Base-by-base conservation (phyloP, 2,888 invertebrate genomes). In the Agrilus biguttatus region DNA sequence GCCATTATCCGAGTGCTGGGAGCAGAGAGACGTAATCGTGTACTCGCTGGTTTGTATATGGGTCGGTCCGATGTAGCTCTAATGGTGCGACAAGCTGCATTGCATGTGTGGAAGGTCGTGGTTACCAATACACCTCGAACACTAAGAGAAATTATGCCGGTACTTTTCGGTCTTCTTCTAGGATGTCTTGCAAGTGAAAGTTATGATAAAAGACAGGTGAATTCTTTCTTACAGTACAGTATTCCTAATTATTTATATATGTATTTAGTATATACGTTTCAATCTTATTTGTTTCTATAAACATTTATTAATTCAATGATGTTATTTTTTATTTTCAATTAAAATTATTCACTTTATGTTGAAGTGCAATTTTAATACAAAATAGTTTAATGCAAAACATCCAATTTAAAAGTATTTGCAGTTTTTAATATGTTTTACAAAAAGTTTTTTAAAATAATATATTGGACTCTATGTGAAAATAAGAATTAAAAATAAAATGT, bases 71-170 rank as follows among this genome's bases (percentile, higher is more conserved):
- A 98, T 61, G 93, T 95, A 1, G 92, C 96, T 3, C 71, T 96
- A 40, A 88, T 93, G 83, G 97, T 97, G 19, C 77, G 97, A 0
- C 97, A 97, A 70, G 90, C 96, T 0, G 95, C 98, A 8, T 75
- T 96, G 44, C 98, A 98, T 65, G 97, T 98, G 0, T 98, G 98
- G 98, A 98, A 98, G 73, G 90, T 97, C 51, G 93, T 98, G 2
- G 97, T 98, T 2, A 89, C 95, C 1, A 97, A 98, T 64, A 98
- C 97, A 0, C 97, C 97, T 1, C 78, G 92, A 62, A 97, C 97
- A 0, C 71, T 98, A 37, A 76, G 92, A 47, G 97, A 97, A 74
- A 96, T 98, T 57, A 72, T 98, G 50, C 91, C 93, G 6, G 92
- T 93, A 0, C 70, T 98, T 37, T 98, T 98, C 68, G 78, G 86